Percentiles rank a stretch among this genome's conserved stretches.
Evolutionary conservation across 2,888 invertebrate genomes (phyloP).

Genomic region (Xylocampa areola): DNA sequence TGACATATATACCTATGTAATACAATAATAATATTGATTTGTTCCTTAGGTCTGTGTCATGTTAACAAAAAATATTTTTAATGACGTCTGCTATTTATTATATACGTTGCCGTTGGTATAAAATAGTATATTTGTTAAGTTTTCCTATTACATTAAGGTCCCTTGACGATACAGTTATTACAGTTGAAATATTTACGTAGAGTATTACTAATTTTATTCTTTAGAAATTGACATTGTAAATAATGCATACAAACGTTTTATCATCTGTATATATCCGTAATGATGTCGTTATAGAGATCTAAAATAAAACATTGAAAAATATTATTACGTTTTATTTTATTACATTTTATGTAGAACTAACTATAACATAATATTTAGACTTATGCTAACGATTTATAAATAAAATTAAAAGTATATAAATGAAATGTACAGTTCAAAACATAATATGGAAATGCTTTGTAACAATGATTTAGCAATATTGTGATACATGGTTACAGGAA

Average conservation of each 20-base stretch:
- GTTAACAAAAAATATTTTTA: too few species aligned
- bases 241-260: constrained; percentile 51
- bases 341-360: constrained; percentile 32
- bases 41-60: too few species aligned
- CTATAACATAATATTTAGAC: constrained; percentile 33
- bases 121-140: constrained; percentile 32
- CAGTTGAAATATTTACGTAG: constrained; percentile 38
- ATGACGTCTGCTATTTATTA: too few species aligned
- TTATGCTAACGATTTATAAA: constrained; percentile 48
- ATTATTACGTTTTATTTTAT: constrained; percentile 31
- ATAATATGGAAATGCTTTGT: constrained; percentile 33
- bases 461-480: constrained; percentile 45
- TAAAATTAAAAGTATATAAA: constrained; percentile 25
- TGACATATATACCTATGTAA: too few species aligned
- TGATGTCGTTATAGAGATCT: constrained; percentile 46
- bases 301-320: constrained; percentile 45
- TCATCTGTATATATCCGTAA: constrained; percentile 57
- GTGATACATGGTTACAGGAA: constrained; percentile 1
- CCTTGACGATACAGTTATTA: constrained; percentile 22
- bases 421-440: constrained; percentile 37
- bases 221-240: constrained; percentile 52
- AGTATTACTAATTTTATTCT: constrained; percentile 28
- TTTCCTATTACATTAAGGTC: constrained; percentile 34
- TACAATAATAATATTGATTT: too few species aligned
- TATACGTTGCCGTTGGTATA: too few species aligned